Base-by-base conservation (phyloP, 2,113 vertebrate species). In the Andinoacara biseriatus region DNA sequence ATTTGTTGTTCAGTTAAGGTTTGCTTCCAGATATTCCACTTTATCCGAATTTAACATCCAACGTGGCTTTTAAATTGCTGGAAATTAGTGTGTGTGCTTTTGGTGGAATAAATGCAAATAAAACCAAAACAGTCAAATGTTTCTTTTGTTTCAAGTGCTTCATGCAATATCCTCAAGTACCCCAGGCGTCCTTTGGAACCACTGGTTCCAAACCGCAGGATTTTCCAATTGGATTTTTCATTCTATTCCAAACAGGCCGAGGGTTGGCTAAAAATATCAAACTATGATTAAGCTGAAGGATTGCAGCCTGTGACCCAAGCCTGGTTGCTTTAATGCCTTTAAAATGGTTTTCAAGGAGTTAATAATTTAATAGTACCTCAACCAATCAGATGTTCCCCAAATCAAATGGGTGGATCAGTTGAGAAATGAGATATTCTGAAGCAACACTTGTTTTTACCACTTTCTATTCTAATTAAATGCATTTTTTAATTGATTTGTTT, bases 401-500 rank as follows among this genome's bases (percentile, higher is more conserved):
- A 52, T 72, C 46, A 54, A 72, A 54, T 11, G 46, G 26, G 67
- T 33, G 26, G 46, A 13, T 72, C 67, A 14, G 46, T 54, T 26
- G 40, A 58, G 5, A 75, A 3, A 5, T 61, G 2, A 14, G 18
- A 9, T 82, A 60, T 83, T 49, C 20, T n/a, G 3, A 61, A 78
- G 14, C 22, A n/a, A 20, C 7, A 56, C 8, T 54, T 20, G 75
- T 15, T 61, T 4, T 26, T 77, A 46, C 10, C 54, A 75, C 81
- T 58, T 56, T 79, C 31, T 69, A 7, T 26, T 52, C 65, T 72
- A 1, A n/a, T 67, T 18, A 40, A 24, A 65, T 1, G 6, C n/a
- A 24, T 54, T 83, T 49, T 13, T 58, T 80, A 38, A 9, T 82
- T 61, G 49, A 33, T 33, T 33, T 33, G 29, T 89, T 81, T 78